Percentiles rank a stretch among this genome's conserved stretches.
Evolutionary conservation across 1,140 invertebrate species (phyloP).

Genomic region (Muscidifurax raptorellus): DNA sequence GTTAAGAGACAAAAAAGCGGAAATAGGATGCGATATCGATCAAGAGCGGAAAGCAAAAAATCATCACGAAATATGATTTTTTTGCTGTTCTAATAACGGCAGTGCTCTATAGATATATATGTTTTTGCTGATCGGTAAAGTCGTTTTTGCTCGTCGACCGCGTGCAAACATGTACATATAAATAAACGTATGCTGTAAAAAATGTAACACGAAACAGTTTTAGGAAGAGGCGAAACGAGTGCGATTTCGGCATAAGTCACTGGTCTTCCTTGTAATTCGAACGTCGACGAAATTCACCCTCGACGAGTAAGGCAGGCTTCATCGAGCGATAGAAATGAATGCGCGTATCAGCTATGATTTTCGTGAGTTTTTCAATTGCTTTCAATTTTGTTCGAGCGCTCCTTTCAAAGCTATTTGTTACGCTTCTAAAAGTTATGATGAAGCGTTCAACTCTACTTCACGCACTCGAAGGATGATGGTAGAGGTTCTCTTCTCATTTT

Average conservation of each 20-base stretch:
- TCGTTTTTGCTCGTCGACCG: slow-evolving; percentile 23
- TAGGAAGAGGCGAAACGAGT: slow-evolving; percentile 22
- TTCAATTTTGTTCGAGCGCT: slow-evolving; percentile 31
- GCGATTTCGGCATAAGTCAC: slow-evolving; percentile 31
- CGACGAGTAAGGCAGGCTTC: slow-evolving; percentile 13
- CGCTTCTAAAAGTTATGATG: slow-evolving; percentile 1
- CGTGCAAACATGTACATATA: slow-evolving; percentile 44
- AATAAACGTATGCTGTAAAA: slow-evolving; percentile 37
- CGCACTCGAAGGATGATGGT: slow-evolving; percentile 9
- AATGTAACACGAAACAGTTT: slow-evolving; percentile 17
- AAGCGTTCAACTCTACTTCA: slow-evolving; percentile 9
- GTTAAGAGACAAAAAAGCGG: slow-evolving; percentile 8
- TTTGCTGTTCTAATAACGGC: background rate
- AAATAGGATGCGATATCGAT: slow-evolving; percentile 24
- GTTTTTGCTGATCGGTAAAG: slow-evolving; percentile 16
- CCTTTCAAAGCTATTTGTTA: slow-evolving; percentile 35
- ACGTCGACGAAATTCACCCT: slow-evolving; percentile 31
- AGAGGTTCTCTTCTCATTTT: slow-evolving; percentile 44
- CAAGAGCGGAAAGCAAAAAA: slow-evolving; percentile 27
- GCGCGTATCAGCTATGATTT: background rate
- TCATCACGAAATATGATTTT: slow-evolving; percentile 9
- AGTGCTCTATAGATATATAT: background rate
- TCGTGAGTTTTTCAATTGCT: slow-evolving; percentile 33
- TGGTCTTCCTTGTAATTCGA: slow-evolving; percentile 49
- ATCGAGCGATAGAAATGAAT: slow-evolving; percentile 6